phyloP scores from a whole-genome alignment of 2,888 invertebrate genomes.

The Trachelus stipa region DNA sequence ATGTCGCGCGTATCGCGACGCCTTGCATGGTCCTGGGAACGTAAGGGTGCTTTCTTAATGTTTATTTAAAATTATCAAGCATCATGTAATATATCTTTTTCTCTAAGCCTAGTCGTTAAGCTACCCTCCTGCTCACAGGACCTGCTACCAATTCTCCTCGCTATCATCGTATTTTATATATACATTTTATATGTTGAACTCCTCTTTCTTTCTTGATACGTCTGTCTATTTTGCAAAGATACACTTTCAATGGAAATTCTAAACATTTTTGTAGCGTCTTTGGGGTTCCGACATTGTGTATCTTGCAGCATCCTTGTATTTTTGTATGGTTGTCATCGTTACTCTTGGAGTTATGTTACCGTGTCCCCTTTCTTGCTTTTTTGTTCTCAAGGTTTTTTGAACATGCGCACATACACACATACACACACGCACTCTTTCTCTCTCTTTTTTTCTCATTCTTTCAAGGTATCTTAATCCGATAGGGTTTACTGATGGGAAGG shows the following conservation, averaged over 20 bases:
- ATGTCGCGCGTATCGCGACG: not conserved
- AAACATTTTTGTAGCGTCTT: not conserved
- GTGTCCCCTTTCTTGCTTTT: not conserved
- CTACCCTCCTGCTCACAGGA: slow-evolving; percentile 1
- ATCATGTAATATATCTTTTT: slow-evolving; percentile 6
- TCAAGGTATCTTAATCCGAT: not conserved
- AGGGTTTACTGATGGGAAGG: slow-evolving; percentile 17
- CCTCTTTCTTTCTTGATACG: not conserved
- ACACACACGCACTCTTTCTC: not conserved
- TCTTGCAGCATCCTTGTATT: not conserved
- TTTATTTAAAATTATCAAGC: slow-evolving; percentile 9
- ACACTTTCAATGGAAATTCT: not conserved
- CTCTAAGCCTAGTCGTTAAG: slow-evolving; percentile 2
- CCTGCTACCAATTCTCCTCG: not conserved
- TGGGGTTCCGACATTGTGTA: not conserved
- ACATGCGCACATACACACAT: not conserved
- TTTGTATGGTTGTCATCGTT: slow-evolving; percentile 30
- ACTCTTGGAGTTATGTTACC: slow-evolving; percentile 27
- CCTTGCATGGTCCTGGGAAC: not conserved
- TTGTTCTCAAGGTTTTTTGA: not conserved
- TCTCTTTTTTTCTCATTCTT: not conserved
- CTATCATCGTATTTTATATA: not conserved
- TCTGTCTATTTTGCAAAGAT: not conserved
- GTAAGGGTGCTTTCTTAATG: not conserved
- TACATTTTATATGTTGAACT: not conserved